Evolutionary conservation across 1,140 invertebrate genomes (phyloP).

Genomic region (Sinella curviseta): DNA sequence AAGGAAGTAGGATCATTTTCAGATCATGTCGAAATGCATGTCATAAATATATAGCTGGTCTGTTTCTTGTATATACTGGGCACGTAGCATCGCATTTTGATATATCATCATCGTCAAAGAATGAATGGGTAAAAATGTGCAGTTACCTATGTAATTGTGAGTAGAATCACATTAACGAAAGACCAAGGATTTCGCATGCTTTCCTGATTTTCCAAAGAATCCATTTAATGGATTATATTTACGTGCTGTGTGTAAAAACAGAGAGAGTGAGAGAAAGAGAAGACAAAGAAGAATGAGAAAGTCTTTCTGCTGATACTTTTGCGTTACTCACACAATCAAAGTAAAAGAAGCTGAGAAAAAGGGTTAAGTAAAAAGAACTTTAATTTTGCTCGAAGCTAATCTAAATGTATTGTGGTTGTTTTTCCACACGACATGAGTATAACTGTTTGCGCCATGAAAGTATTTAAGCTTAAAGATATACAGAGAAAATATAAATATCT

Average conservation of each 20-base stretch:
- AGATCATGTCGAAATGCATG: neutral
- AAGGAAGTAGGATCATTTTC: neutral
- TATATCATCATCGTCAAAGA: no score
- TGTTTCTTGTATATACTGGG: no score
- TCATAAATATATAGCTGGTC: no score
- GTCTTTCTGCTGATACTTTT: neutral
- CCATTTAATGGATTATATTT: conserved; percentile 27
- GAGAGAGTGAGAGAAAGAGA: neutral
- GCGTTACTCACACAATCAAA: neutral
- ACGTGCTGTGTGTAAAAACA: conserved; percentile 8
- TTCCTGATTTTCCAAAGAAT: conserved; percentile 20
- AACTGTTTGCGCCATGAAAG: no score
- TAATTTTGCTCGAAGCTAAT: conserved; percentile 22
- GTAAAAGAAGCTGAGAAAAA: conserved; percentile 18
- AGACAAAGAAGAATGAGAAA: conserved; percentile 26
- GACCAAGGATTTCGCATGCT: conserved; percentile 6
- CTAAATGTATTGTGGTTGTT: conserved; percentile 21
- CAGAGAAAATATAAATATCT: no score
- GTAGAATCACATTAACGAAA: conserved; percentile 11
- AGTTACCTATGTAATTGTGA: conserved; percentile 17
- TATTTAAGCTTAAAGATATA: neutral
- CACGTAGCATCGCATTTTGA: no score
- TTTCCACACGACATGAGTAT: conserved; percentile 10
- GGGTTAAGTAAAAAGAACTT: conserved; percentile 17
- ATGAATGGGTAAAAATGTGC: conserved; percentile 4